phyloP scores from a whole-genome alignment of 2,888 invertebrate species.

The Lepidochrysops patricia region DNA sequence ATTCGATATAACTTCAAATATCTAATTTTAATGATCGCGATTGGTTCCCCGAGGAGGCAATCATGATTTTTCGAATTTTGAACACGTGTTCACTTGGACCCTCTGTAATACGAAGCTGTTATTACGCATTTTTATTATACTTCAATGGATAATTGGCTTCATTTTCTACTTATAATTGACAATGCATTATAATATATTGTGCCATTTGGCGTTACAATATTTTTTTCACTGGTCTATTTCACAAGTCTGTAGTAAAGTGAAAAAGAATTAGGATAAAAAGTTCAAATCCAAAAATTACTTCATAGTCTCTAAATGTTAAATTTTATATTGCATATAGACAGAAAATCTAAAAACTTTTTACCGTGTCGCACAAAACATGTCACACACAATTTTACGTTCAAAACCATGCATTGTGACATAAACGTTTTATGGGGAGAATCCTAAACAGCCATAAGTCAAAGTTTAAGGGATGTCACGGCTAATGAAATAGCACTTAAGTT shows the following conservation, averaged over 20 bases:
- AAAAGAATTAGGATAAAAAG: not conserved
- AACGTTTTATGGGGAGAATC: not conserved
- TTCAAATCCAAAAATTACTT: too few relatives aligned
- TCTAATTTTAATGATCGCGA: constrained; percentile 71
- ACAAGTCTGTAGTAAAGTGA: not conserved
- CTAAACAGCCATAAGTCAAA: constrained; percentile 15
- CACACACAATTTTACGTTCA: not conserved
- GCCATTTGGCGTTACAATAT: not conserved
- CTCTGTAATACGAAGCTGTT: constrained; percentile 57
- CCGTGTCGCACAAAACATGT: too few relatives aligned
- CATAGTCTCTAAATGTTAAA: too few relatives aligned
- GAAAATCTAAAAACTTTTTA: too few relatives aligned
- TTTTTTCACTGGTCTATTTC: not conserved
- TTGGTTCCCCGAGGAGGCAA: constrained; percentile 71
- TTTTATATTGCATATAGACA: too few relatives aligned
- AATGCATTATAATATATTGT: constrained; percentile 12
- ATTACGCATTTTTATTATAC: constrained; percentile 29
- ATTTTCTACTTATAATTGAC: constrained; percentile 24
- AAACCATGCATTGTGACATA: not conserved
- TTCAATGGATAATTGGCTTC: constrained; percentile 24
- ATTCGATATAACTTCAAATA: constrained; percentile 65
- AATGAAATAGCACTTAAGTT: constrained; percentile 67
- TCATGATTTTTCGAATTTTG: constrained; percentile 66
- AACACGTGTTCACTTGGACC: constrained; percentile 67
- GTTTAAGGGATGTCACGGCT: constrained; percentile 40